These are phyloP conservation scores for Danio kyathit DNA, from an alignment of 2,797 vertebrate species.

Conservation along the genomic window DNA sequence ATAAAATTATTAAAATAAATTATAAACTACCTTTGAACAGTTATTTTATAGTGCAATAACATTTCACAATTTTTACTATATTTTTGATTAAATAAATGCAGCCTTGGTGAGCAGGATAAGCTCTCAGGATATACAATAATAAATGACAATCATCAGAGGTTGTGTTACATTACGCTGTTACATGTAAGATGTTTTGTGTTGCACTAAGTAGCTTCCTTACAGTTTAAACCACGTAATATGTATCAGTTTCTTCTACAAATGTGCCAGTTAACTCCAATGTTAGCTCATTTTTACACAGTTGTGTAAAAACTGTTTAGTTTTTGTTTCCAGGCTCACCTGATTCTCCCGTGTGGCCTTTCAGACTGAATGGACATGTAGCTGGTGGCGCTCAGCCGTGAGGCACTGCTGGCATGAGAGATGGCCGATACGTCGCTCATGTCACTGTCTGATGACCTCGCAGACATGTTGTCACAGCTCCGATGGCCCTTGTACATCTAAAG, in stretches of 20 bases:
- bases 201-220: not conserved
- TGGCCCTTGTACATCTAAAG: conserved; percentile 84
- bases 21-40: too few relatives aligned
- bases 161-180: too few relatives aligned
- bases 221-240: not conserved
- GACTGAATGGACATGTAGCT: conserved; percentile 99
- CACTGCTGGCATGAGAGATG: conserved; percentile 97
- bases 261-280: not conserved
- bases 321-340: conserved; percentile 84
- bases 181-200: too few relatives aligned
- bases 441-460: conserved; percentile 95
- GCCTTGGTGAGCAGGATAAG: too few relatives aligned
- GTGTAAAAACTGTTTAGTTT: too few relatives aligned
- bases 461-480: conserved; percentile 96
- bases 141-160: too few relatives aligned
- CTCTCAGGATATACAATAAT: too few relatives aligned
- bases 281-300: not conserved
- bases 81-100: too few relatives aligned
- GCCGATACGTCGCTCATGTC: conserved; percentile 95
- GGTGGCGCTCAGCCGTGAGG: conserved; percentile 97
- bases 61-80: too few relatives aligned
- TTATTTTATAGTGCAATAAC: too few relatives aligned
- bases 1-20: too few relatives aligned
- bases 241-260: not conserved
- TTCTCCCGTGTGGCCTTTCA: conserved; percentile 90